A percentile compares a stretch with the other conserved stretches of the same genome.
Evolutionary conservation across 2,888 invertebrate species (phyloP).

Genomic region (Polia nebulosa): DNA sequence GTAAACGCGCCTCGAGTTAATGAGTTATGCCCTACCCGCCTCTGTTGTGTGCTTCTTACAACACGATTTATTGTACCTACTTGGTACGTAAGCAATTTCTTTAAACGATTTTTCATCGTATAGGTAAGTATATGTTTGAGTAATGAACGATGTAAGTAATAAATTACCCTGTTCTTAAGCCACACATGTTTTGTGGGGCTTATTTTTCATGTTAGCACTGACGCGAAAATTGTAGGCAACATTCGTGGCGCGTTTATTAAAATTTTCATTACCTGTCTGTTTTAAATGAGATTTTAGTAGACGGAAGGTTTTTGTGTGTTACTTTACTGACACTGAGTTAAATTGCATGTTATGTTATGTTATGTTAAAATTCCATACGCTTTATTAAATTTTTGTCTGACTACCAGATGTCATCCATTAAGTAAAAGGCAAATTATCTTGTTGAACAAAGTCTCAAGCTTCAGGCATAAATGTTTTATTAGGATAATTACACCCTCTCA

Average conservation of each 20-base stretch:
- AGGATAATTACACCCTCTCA: conserved; percentile 52
- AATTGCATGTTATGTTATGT: conserved; percentile 3
- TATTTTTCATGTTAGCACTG: conserved; percentile 61
- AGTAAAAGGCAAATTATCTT: conserved; percentile 30
- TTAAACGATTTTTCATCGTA: conserved; percentile 75
- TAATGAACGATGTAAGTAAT: conserved; percentile 69
- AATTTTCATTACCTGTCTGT: conserved; percentile 54
- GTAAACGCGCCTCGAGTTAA: conserved; percentile 77
- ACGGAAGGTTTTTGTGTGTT: conserved; percentile 14
- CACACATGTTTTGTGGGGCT: conserved; percentile 50
- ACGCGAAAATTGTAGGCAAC: conserved; percentile 57
- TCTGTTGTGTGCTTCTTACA: conserved; percentile 70
- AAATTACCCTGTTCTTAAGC: conserved; percentile 66
- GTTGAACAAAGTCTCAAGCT: conserved; percentile 23
- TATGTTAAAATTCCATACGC: background rate
- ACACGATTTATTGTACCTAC: conserved; percentile 75
- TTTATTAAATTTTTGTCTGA: conserved; percentile 2
- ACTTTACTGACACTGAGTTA: conserved; percentile 11
- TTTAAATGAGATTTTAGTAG: conserved; percentile 43
- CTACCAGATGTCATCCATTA: conserved; percentile 9
- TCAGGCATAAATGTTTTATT: conserved; percentile 49
- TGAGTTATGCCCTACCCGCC: conserved; percentile 70
- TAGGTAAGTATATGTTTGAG: conserved; percentile 64
- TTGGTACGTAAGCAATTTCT: conserved; percentile 73
- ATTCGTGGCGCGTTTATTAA: conserved; percentile 47